Base-by-base conservation (phyloP, 2,888 invertebrate genomes). In the Andrena flavipes region DNA sequence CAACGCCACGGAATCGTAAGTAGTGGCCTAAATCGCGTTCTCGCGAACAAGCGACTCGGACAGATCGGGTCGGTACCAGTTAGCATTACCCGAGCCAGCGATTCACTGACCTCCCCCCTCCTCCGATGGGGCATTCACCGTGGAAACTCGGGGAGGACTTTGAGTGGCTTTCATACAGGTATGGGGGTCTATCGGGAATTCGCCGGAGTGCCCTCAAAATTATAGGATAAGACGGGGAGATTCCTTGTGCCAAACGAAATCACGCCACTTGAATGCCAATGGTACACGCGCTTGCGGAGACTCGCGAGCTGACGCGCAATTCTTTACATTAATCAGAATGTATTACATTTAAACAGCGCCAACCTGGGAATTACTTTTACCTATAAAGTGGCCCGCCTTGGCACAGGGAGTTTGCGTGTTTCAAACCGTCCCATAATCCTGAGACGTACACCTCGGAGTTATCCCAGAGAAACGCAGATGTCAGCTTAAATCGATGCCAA, bases 1-100 rank as follows among this genome's bases (percentile, higher is more conserved):
- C 88, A 76, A 56, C 59, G 67, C 54, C 20, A 54, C 60, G 77
- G 84, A 87, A 82, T 80, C 64, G 77, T 80, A 80, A 82, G 76
- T 68, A 74, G 51, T n/a, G 76, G 67, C 72, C 82, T 75, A 51
- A 80, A 79, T 84, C 72, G 72, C 48, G 72, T 80, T 77, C 82
- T 60, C 76, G 70, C 64, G 77, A 85, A 82, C 67, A 82, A 42
- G 29, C 59, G 26, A 51, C 65, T 54, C 59, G 54, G 35, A 56
- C 51, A 16, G 42, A 75, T 76, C 64, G 67, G 42, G 26, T 63
- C 16, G 42, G 10, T n/a, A 42, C 54, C 42, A 10, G 23, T 68
- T 33, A 51, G 26, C 48, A 48, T 10, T 10, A 26, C 16, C 8
- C 26, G 65, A 49, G n/a, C 48, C 48, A 29, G 30, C 29, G 5